These are phyloP conservation scores for Hydrozoanthus gracilis DNA, from an alignment of 92 coral and sea anemone species.

Conservation along the genomic window DNA sequence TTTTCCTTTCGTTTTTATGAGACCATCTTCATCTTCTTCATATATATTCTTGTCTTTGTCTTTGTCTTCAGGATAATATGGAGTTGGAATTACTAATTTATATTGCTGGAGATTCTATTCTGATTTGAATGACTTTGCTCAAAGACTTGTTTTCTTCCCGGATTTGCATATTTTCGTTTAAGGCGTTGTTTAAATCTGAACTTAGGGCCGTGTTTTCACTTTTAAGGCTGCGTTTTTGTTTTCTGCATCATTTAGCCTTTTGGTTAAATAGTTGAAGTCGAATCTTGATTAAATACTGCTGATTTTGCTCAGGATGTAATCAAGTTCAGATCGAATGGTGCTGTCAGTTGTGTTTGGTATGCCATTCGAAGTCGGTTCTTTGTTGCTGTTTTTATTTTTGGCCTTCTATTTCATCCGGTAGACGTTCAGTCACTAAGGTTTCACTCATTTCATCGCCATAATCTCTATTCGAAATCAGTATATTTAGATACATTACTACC, in stretches of 20 bases:
- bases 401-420: not conserved
- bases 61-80: too few relatives aligned
- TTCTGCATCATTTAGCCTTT: not conserved
- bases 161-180: not conserved
- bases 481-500: not conserved
- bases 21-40: too few relatives aligned
- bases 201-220: slow-evolving; percentile 1
- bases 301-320: not conserved
- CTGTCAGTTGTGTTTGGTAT: not conserved
- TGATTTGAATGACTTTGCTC: too few relatives aligned
- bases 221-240: not conserved
- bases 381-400: not conserved
- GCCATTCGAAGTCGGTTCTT: not conserved
- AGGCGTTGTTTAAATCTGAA: slow-evolving; percentile 16
- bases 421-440: not conserved
- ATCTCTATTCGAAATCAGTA: not conserved
- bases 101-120: too few relatives aligned
- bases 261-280: not conserved
- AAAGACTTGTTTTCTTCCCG: slow-evolving; percentile 34
- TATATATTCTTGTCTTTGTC: too few relatives aligned
- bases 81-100: too few relatives aligned
- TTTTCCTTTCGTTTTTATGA: too few relatives aligned
- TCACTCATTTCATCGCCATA: not conserved
- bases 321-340: not conserved
- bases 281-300: not conserved